Conservation (phyloP, 2,888 invertebrate species). For the Muschampia plurimacula region DNA sequence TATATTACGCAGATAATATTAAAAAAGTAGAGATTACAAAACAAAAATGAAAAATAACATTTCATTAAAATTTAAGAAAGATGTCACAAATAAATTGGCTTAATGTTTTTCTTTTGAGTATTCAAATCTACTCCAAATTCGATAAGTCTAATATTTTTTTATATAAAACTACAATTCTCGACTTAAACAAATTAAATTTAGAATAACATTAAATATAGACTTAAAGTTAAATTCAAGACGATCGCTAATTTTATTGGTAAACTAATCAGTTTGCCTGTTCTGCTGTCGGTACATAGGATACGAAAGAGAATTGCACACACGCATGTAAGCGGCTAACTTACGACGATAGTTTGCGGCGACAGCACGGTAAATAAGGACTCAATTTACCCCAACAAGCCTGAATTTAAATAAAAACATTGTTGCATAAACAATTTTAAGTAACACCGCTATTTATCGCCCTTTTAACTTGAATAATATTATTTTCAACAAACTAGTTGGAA, state of each 20-base stretch:
- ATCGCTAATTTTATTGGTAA: neutral
- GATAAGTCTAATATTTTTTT: no score
- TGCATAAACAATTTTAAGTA: conserved; percentile 43
- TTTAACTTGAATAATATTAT: neutral
- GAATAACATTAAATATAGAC: neutral
- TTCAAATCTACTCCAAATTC: no score
- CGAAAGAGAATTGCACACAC: conserved; percentile 49
- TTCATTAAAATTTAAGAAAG: no score
- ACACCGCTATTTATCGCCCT: conserved; percentile 24
- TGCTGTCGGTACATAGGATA: conserved; percentile 43
- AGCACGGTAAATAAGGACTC: conserved; percentile 54
- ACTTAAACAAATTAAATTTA: neutral
- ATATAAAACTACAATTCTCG: no score
- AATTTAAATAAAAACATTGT: conserved; percentile 53
- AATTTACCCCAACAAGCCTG: conserved; percentile 54
- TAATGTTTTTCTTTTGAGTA: no score
- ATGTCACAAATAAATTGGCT: no score
- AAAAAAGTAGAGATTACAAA: no score
- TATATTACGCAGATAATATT: no score
- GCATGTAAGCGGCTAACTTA: conserved; percentile 55
- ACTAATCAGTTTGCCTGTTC: conserved; percentile 16
- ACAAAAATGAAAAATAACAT: no score
- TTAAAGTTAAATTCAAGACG: neutral
- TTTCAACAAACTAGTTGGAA: neutral
- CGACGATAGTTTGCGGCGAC: conserved; percentile 49